Base-by-base conservation (phyloP, 35 echinoderm and acorn worm species). In the Ophiothrix spiculata region DNA sequence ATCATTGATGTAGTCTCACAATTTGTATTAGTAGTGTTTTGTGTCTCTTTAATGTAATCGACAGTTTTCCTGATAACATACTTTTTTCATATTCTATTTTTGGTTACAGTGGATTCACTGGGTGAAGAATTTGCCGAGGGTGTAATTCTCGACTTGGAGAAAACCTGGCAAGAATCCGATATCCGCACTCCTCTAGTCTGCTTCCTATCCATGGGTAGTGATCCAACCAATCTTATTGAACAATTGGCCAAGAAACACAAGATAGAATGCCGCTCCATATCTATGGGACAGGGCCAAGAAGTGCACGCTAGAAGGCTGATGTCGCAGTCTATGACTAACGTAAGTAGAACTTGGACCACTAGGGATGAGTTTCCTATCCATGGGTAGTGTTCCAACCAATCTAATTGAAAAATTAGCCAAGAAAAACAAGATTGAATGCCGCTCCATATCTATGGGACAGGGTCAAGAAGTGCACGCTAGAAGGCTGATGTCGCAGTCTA, bases 391-490 rank as follows among this genome's bases (percentile, higher is more conserved):
- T 85, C 95, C 95, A 29, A 97, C 95, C 37, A 93, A 86, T 63
- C 91, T 93, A 69, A 97, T 97, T 85, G 95, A n/a, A n/a, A n/a
- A n/a, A n/a, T n/a, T n/a, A n/a, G n/a, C n/a, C n/a, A n/a, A n/a
- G n/a, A n/a, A n/a, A n/a, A n/a, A n/a, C n/a, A n/a, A n/a, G n/a
- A n/a, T n/a, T n/a, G 91, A 94, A 39, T 97, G 95, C 34, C 74
- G 96, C 63, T 86, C 96, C 75, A 99, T 99, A 36, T 99, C 96
- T 35, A 99, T 99, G 96, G 96, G 96, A 21, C 96, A 99, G 49
- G 96, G 96, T 35, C 96, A 99, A 78, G 96, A 99, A 45, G 96
- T 99, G 0, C 96, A 99, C 94, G 96, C 96, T 39, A 94, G 96
- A 76, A 63, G 96, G 76, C 86, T 99, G n/a, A 90, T 99, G 21